Conservation (phyloP, 2,113 vertebrate species). For the Strigops habroptila region DNA sequence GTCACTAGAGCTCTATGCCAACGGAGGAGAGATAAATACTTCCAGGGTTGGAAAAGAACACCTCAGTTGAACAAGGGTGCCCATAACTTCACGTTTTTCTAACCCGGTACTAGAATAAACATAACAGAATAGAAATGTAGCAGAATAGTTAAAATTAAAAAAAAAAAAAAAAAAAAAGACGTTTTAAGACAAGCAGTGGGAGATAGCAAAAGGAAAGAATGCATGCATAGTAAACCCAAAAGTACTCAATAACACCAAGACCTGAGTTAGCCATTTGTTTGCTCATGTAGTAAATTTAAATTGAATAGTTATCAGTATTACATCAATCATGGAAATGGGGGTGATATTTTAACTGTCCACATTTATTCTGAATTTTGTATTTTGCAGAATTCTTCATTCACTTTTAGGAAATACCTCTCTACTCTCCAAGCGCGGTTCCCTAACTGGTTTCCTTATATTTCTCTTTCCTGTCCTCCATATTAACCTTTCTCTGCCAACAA, state of each 20-base stretch:
- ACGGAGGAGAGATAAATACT: background rate
- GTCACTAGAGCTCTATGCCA: background rate
- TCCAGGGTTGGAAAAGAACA: background rate
- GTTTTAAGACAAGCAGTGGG: background rate
- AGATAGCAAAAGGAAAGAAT: background rate
- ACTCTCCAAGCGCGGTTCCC: background rate
- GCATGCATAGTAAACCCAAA: background rate
- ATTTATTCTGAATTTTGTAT: background rate
- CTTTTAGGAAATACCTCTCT: background rate
- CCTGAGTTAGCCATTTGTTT: background rate
- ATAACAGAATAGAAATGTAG: background rate
- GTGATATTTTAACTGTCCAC: background rate
- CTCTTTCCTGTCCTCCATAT: background rate
- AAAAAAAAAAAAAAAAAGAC: background rate
- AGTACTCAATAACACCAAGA: background rate
- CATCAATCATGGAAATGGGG: background rate
- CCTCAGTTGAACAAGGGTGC: background rate
- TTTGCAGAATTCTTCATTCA: background rate
- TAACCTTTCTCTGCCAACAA: background rate
- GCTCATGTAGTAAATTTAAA: background rate
- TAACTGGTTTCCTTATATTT: background rate
- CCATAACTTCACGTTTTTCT: background rate
- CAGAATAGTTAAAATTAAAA: background rate
- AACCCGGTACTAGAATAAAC: background rate
- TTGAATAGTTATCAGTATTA: background rate